These are phyloP conservation scores for Mactra quadrangularis DNA, from an alignment of 1,140 invertebrate species.

Conservation along the genomic window DNA sequence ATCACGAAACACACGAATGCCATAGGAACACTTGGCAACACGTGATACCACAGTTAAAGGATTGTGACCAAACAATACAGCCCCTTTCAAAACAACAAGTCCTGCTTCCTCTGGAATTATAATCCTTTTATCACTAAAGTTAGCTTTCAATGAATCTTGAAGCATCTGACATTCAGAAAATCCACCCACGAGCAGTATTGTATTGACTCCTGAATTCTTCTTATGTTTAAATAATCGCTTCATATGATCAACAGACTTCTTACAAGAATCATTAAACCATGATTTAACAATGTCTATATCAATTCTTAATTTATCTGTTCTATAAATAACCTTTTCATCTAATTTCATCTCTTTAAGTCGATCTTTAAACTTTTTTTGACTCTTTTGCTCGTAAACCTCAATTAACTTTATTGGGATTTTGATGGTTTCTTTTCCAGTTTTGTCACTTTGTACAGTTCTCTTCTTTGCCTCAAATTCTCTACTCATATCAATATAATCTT, in stretches of 20 bases:
- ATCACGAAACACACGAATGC: constrained; percentile 41
- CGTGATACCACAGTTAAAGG: constrained; percentile 47
- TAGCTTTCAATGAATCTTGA: constrained; percentile 28
- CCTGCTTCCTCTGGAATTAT: constrained; percentile 49
- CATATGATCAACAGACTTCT: constrained; percentile 41
- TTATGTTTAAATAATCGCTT: constrained; percentile 15
- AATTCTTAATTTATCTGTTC: constrained; percentile 30
- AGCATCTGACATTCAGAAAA: constrained; percentile 58
- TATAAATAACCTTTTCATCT: constrained; percentile 8
- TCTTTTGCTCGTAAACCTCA: constrained; percentile 28
- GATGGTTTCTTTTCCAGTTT: constrained; percentile 26
- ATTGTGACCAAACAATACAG: constrained; percentile 55
- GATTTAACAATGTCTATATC: constrained; percentile 10
- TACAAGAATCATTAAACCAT: constrained; percentile 29
- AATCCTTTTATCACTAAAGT: constrained; percentile 30
- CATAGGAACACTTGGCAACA: constrained; percentile 50
- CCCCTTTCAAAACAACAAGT: constrained; percentile 41
- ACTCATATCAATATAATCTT: constrained; percentile 35
- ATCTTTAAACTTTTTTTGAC: not conserved
- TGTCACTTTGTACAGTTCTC: not conserved
- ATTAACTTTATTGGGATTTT: constrained; percentile 8
- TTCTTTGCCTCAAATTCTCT: constrained; percentile 56
- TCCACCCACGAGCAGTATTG: constrained; percentile 56
- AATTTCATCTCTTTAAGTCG: not conserved
- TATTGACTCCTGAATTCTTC: not conserved